Percentiles rank a stretch among this genome's conserved stretches.
Conservation (phyloP, 2,888 invertebrate genomes). For the Euproctis similis region DNA sequence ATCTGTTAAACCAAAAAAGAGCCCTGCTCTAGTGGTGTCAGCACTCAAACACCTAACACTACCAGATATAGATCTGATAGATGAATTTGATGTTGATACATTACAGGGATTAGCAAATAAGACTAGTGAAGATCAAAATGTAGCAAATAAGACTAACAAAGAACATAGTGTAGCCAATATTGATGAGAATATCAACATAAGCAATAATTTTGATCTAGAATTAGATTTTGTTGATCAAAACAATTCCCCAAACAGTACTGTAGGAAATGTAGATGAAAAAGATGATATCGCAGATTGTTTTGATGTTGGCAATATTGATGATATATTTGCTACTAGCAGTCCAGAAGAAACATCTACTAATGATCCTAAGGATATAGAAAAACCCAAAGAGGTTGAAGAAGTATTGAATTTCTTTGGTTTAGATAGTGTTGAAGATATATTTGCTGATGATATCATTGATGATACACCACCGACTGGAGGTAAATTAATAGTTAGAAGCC, state of each 20-base stretch:
- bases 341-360: conserved; percentile 30
- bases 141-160: conserved; percentile 6
- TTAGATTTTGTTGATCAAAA: conserved; percentile 34
- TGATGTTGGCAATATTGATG: conserved; percentile 54
- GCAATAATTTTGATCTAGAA: conserved; percentile 38
- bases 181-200: conserved; percentile 15
- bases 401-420: conserved; percentile 42
- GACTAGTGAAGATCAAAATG: not conserved
- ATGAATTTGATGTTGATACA: conserved; percentile 40
- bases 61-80: conserved; percentile 49
- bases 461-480: conserved; percentile 20
- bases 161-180: conserved; percentile 6
- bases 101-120: conserved; percentile 34
- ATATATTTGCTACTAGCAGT: conserved; percentile 43
- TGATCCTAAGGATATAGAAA: not conserved
- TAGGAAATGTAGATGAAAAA: conserved; percentile 10
- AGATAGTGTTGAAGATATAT: conserved; percentile 52
- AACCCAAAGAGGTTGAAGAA: conserved; percentile 23
- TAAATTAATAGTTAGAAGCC: not conserved
- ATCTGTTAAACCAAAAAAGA: conserved; percentile 22
- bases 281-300: conserved; percentile 36
- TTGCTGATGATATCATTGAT: conserved; percentile 51
- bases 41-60: conserved; percentile 34
- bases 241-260: conserved; percentile 12
- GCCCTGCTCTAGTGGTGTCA: conserved; percentile 18